These are phyloP conservation scores for Notechis scutatus DNA, from an alignment of 2,113 vertebrate genomes.

Conservation along the genomic window DNA sequence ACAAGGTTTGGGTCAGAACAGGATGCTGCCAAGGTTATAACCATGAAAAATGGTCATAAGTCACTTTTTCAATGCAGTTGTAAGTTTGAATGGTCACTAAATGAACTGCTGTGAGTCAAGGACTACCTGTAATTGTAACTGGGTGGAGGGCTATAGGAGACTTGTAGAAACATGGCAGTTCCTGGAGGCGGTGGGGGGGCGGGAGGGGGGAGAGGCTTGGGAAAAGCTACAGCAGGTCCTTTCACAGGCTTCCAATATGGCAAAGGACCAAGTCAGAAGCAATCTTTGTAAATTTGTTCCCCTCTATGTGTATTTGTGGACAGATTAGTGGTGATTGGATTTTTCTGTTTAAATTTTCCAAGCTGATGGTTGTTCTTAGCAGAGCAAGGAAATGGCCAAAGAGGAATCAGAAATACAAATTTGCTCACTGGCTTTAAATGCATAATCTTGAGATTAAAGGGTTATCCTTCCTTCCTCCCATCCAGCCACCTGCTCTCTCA, in stretches of 20 bases:
- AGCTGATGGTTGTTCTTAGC: slow-evolving; percentile 9
- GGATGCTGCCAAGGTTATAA: too few relatives aligned
- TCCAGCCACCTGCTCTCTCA: neutral
- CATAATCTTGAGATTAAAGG: neutral
- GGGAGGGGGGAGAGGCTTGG: neutral
- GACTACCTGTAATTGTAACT: neutral
- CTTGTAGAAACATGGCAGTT: neutral
- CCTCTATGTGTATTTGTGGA: slow-evolving; percentile 5
- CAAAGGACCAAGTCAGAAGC: neutral
- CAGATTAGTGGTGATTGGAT: slow-evolving; percentile 26
- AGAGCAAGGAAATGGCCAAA: neutral
- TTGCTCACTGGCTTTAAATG: neutral
- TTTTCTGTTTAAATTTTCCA: slow-evolving; percentile 36
- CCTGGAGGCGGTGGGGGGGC: neutral
- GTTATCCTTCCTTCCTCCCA: neutral
- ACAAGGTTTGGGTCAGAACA: too few relatives aligned
- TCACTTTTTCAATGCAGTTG: neutral
- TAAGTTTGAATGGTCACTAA: neutral
- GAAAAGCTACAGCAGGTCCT: neutral
- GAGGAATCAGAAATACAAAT: neutral
- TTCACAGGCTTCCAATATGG: neutral
- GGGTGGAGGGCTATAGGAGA: neutral
- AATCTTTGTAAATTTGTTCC: neutral
- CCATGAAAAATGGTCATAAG: too few relatives aligned
- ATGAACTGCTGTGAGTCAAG: neutral